Evolutionary conservation across 2,888 invertebrate species (phyloP).

Genomic region (Venustoraphidia nigricollis): DNA sequence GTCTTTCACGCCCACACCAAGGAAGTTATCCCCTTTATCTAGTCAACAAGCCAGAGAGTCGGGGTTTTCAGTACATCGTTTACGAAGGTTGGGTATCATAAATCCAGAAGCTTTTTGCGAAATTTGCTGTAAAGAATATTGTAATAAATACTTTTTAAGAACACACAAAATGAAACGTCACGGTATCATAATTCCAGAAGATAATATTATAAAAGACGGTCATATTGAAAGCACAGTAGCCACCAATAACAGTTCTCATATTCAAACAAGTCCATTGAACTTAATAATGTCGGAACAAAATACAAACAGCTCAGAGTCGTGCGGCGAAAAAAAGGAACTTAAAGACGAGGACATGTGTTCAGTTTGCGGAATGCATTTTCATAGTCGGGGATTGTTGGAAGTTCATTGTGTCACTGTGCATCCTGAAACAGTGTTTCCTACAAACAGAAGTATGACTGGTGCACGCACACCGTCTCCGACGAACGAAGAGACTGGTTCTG

Average conservation of each 20-base stretch:
- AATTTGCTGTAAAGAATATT: conserved; percentile 84
- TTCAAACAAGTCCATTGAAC: conserved; percentile 65
- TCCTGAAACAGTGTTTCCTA: conserved; percentile 5
- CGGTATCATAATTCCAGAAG: conserved; percentile 55
- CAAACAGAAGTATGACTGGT: no score
- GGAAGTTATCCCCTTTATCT: conserved; percentile 21
- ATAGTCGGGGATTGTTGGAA: conserved; percentile 29
- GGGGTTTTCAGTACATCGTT: conserved; percentile 55
- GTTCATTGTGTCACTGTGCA: conserved; percentile 23
- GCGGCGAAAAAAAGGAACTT: conserved; percentile 31
- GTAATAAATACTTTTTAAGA: conserved; percentile 81
- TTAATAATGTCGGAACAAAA: conserved; percentile 54
- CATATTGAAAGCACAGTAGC: conserved; percentile 19
- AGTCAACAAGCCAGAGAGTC: conserved; percentile 47
- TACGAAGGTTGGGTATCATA: conserved; percentile 63
- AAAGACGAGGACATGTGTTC: conserved; percentile 31
- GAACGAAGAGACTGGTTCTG: conserved; percentile 17
- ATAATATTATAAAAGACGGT: conserved; percentile 29
- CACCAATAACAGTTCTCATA: conserved; percentile 28
- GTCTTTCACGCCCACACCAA: conserved; percentile 5
- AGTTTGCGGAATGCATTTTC: conserved; percentile 33
- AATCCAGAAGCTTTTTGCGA: conserved; percentile 88
- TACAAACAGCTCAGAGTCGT: conserved; percentile 29
- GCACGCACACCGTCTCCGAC: conserved; percentile 6
- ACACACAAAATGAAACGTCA: conserved; percentile 91